Conservation (phyloP, 2,797 vertebrate genomes). For the Smutsia gigantea region DNA sequence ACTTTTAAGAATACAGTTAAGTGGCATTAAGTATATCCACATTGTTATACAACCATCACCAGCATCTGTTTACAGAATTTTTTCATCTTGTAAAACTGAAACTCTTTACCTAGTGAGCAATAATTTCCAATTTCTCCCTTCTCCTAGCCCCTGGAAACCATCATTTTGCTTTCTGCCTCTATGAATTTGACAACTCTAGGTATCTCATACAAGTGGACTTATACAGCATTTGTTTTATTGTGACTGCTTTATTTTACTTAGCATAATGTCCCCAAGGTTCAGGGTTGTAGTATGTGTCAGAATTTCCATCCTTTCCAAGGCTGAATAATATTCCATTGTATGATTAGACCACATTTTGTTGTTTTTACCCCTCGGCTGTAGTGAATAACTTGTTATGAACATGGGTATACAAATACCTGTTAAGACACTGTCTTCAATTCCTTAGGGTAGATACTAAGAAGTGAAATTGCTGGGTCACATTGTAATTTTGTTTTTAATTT, state of each 20-base stretch:
- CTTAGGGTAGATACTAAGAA: neutral
- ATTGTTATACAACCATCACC: neutral
- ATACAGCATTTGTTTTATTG: neutral
- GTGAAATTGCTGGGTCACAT: neutral
- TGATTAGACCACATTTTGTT: neutral
- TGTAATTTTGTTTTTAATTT: neutral
- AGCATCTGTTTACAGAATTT: neutral
- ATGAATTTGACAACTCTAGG: neutral
- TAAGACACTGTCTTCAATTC: neutral
- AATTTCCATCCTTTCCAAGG: neutral
- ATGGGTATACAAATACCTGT: neutral
- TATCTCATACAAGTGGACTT: neutral
- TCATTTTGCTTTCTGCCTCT: neutral
- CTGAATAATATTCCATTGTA: neutral
- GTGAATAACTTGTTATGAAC: neutral
- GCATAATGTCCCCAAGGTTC: neutral
- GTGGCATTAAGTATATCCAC: neutral
- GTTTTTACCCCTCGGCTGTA: neutral
- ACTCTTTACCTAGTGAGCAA: neutral
- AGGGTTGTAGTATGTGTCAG: neutral
- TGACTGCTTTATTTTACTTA: constrained; percentile 35
- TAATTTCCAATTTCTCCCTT: neutral
- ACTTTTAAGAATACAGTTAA: neutral
- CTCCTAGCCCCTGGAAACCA: neutral
- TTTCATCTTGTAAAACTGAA: neutral